Conservation (phyloP, 1,140 invertebrate genomes). For the Drosophila melanica region DNA sequence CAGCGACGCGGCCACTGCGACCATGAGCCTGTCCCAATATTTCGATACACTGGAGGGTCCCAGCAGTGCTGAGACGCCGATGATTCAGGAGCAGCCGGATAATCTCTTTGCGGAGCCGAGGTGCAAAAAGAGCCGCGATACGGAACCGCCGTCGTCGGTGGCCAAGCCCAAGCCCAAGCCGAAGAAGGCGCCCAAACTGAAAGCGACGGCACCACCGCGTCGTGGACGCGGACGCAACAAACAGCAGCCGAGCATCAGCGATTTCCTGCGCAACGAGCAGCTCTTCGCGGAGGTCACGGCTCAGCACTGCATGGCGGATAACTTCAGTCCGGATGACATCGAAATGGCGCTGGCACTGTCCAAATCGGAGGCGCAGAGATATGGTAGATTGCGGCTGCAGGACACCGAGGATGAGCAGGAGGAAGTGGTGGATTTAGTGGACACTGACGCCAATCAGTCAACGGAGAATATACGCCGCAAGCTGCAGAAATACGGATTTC, state of each 20-base stretch:
- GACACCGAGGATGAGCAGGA: constrained; percentile 37
- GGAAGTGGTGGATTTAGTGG: constrained; percentile 52
- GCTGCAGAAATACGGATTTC: constrained; percentile 73
- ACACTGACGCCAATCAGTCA: constrained; percentile 5
- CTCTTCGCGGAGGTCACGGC: constrained; percentile 75
- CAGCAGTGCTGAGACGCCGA: background rate
- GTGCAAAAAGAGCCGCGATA: constrained; percentile 44
- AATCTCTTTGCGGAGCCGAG: constrained; percentile 29
- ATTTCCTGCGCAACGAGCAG: constrained; percentile 75
- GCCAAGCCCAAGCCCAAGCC: constrained; percentile 56
- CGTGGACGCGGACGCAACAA: constrained; percentile 29
- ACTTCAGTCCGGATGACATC: constrained; percentile 77
- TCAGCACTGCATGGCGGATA: constrained; percentile 73
- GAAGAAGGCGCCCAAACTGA: constrained; percentile 68
- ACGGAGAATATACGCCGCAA: constrained; percentile 58
- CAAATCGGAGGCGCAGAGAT: constrained; percentile 70
- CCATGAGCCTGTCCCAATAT: constrained; percentile 46
- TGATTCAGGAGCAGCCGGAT: no score
- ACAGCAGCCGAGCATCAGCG: constrained; percentile 69
- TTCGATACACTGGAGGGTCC: constrained; percentile 30
- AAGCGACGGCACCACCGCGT: constrained; percentile 9
- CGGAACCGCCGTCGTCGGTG: constrained; percentile 39
- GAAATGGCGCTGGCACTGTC: constrained; percentile 79
- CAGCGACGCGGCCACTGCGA: constrained; percentile 17
- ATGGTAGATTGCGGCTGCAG: constrained; percentile 19